Evolutionary conservation across 2,888 invertebrate genomes (phyloP).

Genomic region (Caenorhabditis afra): DNA sequence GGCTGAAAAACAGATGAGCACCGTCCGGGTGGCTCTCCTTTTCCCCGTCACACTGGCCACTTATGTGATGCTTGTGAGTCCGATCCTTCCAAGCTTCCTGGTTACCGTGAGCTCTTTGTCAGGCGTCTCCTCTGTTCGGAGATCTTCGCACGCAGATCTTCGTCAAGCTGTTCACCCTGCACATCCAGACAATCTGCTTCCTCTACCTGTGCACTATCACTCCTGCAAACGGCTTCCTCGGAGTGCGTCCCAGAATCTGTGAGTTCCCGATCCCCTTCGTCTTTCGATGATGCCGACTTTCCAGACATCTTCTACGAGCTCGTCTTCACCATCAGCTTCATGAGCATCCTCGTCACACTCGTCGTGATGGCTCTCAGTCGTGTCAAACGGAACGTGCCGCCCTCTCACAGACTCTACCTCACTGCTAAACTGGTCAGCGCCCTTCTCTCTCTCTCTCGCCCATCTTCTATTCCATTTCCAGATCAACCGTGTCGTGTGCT

Average conservation of each 20-base stretch:
- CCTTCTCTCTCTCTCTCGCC: background rate
- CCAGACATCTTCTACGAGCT: conserved; percentile 78
- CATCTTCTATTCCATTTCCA: conserved; percentile 25
- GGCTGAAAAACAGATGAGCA: conserved; percentile 77
- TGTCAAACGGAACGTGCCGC: conserved; percentile 73
- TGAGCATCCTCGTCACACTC: conserved; percentile 74
- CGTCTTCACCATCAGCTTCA: conserved; percentile 72
- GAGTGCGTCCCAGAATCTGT: conserved; percentile 77
- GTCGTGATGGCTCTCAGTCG: conserved; percentile 75
- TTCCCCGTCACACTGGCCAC: conserved; percentile 75
- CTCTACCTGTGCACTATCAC: conserved; percentile 77
- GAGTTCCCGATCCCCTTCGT: conserved; percentile 20
- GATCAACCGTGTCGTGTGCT: conserved; percentile 76
- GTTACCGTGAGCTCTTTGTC: conserved; percentile 14
- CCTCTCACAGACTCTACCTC: conserved; percentile 74
- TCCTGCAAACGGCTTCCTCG: conserved; percentile 76
- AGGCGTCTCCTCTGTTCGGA: conserved; percentile 78
- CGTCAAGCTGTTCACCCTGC: conserved; percentile 74
- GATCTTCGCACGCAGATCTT: conserved; percentile 76
- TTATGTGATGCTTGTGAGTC: conserved; percentile 70
- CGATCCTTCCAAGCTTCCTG: no score
- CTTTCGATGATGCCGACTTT: conserved; percentile 4
- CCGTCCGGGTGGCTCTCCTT: conserved; percentile 70
- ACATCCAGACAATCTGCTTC: conserved; percentile 78
- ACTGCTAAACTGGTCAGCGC: conserved; percentile 71